Conservation (phyloP, 2,797 vertebrate species). For the Coluber constrictor region DNA sequence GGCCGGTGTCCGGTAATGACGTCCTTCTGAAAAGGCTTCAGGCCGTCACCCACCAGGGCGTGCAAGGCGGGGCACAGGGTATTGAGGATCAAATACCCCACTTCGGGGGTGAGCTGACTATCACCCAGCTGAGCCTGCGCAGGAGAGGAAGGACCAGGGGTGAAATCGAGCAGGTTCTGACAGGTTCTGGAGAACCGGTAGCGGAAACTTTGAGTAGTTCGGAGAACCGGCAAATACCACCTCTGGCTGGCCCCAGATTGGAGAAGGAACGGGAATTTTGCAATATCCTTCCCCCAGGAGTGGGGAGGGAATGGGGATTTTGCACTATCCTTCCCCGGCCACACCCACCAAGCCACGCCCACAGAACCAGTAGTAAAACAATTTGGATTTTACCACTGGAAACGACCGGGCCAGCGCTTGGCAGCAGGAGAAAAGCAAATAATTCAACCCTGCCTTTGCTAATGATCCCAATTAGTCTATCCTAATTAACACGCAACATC, state of each 20-base stretch:
- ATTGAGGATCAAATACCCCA: constrained; percentile 88
- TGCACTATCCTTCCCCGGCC: too few relatives aligned
- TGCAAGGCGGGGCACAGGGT: constrained; percentile 88
- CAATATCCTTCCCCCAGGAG: too few relatives aligned
- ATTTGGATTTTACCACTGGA: too few relatives aligned
- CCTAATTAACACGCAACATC: not conserved
- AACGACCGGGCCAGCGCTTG: not conserved
- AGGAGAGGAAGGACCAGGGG: not conserved
- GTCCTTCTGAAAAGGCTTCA: constrained; percentile 94
- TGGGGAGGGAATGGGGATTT: too few relatives aligned
- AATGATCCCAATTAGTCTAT: not conserved
- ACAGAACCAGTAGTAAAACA: too few relatives aligned
- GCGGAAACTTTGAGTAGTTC: too few relatives aligned
- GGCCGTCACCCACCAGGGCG: constrained; percentile 83
- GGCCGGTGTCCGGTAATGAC: constrained; percentile 88
- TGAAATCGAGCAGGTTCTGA: too few relatives aligned
- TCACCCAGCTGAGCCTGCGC: constrained; percentile 89
- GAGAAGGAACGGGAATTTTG: too few relatives aligned
- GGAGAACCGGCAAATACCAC: too few relatives aligned
- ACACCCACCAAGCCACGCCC: too few relatives aligned
- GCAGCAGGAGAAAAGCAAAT: not conserved
- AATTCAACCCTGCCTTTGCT: not conserved
- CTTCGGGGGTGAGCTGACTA: constrained; percentile 87
- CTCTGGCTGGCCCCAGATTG: too few relatives aligned
- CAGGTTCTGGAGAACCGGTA: too few relatives aligned